phyloP scores from a whole-genome alignment of 2,888 invertebrate genomes.

The Watsonalla binaria region DNA sequence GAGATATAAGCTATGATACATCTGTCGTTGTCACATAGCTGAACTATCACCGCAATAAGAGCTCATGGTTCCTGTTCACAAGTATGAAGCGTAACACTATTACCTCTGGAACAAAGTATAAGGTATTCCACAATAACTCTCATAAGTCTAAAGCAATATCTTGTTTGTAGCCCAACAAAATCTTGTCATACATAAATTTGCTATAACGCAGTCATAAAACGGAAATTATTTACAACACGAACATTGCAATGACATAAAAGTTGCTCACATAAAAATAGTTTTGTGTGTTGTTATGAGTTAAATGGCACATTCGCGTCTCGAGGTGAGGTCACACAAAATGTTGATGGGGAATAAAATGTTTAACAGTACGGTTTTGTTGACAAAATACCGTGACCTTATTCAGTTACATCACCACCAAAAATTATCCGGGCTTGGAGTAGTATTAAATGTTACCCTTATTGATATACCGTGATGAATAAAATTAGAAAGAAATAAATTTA shows the following conservation, averaged over 20 bases:
- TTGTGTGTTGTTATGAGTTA: conserved; percentile 11
- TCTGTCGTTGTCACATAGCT: too few relatives aligned
- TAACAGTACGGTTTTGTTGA: conserved; percentile 4
- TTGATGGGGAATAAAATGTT: conserved; percentile 4
- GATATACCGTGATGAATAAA: too few relatives aligned
- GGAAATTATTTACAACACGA: conserved; percentile 7
- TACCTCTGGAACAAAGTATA: neutral
- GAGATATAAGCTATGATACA: too few relatives aligned
- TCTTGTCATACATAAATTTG: conserved; percentile 5
- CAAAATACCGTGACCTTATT: neutral
- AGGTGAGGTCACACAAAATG: conserved; percentile 1
- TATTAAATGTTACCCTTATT: too few relatives aligned
- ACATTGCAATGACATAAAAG: conserved; percentile 12
- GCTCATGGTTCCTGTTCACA: too few relatives aligned
- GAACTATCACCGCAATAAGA: too few relatives aligned
- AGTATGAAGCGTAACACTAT: too few relatives aligned
- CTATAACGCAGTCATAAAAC: conserved; percentile 6
- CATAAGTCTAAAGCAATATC: neutral
- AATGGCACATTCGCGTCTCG: conserved; percentile 11
- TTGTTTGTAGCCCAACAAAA: conserved; percentile 1
- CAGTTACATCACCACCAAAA: too few relatives aligned
- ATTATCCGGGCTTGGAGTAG: too few relatives aligned
- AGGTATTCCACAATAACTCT: neutral
- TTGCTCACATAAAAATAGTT: conserved; percentile 16
- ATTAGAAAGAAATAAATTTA: too few relatives aligned